Base-by-base conservation (phyloP, 1,140 invertebrate genomes). In the Drosophila tsacasi region DNA sequence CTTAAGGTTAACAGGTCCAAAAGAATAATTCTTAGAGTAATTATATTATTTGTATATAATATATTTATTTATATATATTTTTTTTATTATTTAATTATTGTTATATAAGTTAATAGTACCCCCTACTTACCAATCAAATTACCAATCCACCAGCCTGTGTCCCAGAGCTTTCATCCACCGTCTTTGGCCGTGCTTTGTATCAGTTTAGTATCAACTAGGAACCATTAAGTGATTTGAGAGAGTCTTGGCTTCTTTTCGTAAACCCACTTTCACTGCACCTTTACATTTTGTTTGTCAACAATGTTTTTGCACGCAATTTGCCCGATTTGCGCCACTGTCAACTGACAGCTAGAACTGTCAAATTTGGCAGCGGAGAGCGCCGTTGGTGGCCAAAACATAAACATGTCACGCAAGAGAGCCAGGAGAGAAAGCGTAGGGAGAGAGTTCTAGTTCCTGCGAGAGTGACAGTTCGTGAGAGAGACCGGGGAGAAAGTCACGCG, bases 361-460 rank as follows among this genome's bases (percentile, higher is more conserved):
- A 85, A 91, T 62, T 80, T 85, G 75, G 85, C 71, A 76, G 76
- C 71, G 50, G 81, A 89, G 85, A 89, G 85, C 81, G 68, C 66
- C 80, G 81, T 68, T 83, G 76, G 77, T 83, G 79, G 84, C 85
- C 85, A 89, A 89, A 89, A 89, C 85, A 90, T 89, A 89, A 89
- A 89, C 85, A 89, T 89, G 86, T 91, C 85, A 90, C 46, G 23
- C 30, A 13, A 23, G 64, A 83, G 81, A 79, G 71, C 49, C 60
- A 37, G 35, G 60, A 39, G 69, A 68, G 76, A 68, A 65, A 73
- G 69, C 50, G 25, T 39, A 23, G 27, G 57, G 64, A 59, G 50
- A 69, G 59, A 52, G 60, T 52, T 52, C n/a, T 42, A 37, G 62
- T 1, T 57, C 54, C 35, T 57, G 65, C 42, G 67, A 57, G 44